These are phyloP conservation scores for Lucifuga dentata DNA, from an alignment of 2,113 vertebrate species.

Conservation along the genomic window DNA sequence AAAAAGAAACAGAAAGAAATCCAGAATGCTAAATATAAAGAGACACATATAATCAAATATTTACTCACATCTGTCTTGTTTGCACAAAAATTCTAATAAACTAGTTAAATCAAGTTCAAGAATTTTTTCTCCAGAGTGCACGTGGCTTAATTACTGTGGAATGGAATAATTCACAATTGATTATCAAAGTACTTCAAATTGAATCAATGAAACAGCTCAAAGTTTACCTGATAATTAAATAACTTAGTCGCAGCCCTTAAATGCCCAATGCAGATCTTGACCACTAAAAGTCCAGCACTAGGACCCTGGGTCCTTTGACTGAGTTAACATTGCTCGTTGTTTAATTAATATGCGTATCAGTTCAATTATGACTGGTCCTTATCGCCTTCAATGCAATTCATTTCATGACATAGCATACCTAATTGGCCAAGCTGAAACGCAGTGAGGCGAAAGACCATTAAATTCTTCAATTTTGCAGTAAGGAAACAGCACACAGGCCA, in stretches of 20 bases:
- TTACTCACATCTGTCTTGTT: conserved; percentile 27
- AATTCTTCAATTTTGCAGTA: conserved; percentile 24
- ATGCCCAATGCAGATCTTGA: background rate
- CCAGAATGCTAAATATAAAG: conserved; percentile 31
- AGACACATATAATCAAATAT: conserved; percentile 42
- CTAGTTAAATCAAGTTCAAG: no score
- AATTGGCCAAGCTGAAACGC: conserved; percentile 60
- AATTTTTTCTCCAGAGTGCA: no score
- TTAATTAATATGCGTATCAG: conserved; percentile 73
- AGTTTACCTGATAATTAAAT: no score
- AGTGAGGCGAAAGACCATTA: conserved; percentile 37
- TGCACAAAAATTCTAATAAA: conserved; percentile 21
- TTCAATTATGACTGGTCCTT: conserved; percentile 69
- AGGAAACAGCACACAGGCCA: conserved; percentile 12
- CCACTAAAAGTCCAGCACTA: conserved; percentile 31
- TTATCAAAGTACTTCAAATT: no score
- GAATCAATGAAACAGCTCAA: no score
- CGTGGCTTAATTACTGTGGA: no score
- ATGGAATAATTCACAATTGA: background rate
- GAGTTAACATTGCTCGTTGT: conserved; percentile 57
- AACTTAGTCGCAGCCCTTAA: background rate
- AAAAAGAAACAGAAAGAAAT: conserved; percentile 13
- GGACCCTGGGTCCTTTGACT: conserved; percentile 57
- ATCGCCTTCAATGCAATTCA: conserved; percentile 52
- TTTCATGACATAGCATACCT: conserved; percentile 60